phyloP scores from a whole-genome alignment of 2,797 vertebrate species.

The Enteromius afrohamiltoni region DNA sequence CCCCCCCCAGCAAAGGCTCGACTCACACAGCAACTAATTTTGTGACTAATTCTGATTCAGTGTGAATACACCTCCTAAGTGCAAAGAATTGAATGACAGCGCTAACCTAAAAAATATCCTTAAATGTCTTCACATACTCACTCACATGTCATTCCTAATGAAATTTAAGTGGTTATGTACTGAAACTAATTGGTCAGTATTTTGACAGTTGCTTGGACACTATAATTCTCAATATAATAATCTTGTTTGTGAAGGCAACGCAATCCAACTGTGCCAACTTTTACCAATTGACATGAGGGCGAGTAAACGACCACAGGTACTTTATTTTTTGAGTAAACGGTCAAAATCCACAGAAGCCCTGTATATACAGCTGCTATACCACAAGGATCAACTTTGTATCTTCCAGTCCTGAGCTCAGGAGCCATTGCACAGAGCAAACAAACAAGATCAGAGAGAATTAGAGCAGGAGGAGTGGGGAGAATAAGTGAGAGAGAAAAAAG shows the following conservation, averaged over 20 bases:
- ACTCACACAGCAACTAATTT: background rate
- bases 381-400: background rate
- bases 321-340: background rate
- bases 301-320: background rate
- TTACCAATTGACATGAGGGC: background rate
- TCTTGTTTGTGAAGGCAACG: no score
- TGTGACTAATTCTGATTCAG: background rate
- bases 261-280: background rate
- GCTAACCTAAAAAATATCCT: background rate
- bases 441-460: conserved; percentile 25
- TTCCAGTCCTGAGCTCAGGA: conserved; percentile 1
- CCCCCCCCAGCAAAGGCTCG: background rate
- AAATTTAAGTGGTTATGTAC: background rate
- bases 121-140: background rate
- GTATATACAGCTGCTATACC: background rate
- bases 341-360: conserved; percentile 3
- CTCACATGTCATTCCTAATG: background rate
- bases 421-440: conserved; percentile 7
- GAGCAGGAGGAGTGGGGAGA: conserved; percentile 36
- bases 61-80: background rate
- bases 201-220: background rate
- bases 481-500: conserved; percentile 40
- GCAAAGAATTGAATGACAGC: background rate
- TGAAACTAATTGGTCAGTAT: background rate
- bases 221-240: background rate